These are phyloP conservation scores for Lepidostoma basale DNA, from an alignment of 1,140 invertebrate genomes.

Conservation along the genomic window DNA sequence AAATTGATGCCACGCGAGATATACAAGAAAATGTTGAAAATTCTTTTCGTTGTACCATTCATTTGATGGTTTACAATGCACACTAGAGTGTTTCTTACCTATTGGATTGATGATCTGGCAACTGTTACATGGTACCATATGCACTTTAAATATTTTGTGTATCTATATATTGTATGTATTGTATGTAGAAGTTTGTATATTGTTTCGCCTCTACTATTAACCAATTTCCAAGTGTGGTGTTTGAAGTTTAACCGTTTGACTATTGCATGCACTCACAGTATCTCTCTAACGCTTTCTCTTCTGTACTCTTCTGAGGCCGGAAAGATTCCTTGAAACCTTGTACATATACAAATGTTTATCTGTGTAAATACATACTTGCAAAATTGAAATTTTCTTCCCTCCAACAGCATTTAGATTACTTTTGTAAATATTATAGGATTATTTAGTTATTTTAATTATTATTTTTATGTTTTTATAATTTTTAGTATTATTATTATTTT, in stretches of 20 bases:
- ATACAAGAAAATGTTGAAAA: not conserved
- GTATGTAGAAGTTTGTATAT: conserved; percentile 15
- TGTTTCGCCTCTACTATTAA: not conserved
- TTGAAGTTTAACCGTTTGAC: not conserved
- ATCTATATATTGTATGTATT: too few species aligned
- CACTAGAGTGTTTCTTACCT: not conserved
- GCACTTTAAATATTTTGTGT: conserved; percentile 13
- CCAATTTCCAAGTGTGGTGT: conserved; percentile 13
- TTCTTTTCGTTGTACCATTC: not conserved
- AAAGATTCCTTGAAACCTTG: conserved; percentile 1
- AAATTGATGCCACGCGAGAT: too few species aligned
- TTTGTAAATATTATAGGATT: not conserved
- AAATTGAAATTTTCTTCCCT: conserved; percentile 17
- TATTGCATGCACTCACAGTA: conserved; percentile 6
- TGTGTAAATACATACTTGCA: conserved; percentile 23
- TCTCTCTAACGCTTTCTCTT: conserved; percentile 18
- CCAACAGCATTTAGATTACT: conserved; percentile 16
- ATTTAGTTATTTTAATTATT: not conserved
- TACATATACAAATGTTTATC: conserved; percentile 11
- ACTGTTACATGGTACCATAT: not conserved
- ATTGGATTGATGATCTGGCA: not conserved
- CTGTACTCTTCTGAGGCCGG: conserved; percentile 8
- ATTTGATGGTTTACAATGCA: not conserved
- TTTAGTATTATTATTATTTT: too few species aligned
- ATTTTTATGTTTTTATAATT: too few species aligned